These are phyloP conservation scores for Blomia tropicalis DNA, from an alignment of 2,888 invertebrate genomes.

Conservation along the genomic window DNA sequence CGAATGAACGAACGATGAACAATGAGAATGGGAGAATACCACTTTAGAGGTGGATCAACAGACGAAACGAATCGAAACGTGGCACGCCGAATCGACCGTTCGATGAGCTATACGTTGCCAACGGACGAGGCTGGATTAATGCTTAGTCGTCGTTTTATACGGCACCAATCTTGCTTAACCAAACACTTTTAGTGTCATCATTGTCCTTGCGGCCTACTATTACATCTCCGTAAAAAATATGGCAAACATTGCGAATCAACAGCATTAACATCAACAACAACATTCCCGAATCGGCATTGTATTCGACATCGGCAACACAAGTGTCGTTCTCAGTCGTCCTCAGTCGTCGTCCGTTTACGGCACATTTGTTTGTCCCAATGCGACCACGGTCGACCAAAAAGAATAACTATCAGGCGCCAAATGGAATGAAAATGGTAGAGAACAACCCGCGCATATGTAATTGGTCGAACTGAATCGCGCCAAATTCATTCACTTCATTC, in stretches of 20 bases:
- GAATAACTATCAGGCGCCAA: background rate
- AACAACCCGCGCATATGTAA: conserved; percentile 18
- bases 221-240: no score
- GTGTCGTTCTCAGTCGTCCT: no score
- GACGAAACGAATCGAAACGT: no score
- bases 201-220: background rate
- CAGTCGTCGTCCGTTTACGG: background rate
- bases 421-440: conserved; percentile 10
- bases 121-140: no score
- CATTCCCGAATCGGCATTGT: no score
- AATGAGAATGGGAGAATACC: no score
- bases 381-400: background rate
- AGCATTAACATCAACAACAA: no score
- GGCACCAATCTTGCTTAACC: background rate
- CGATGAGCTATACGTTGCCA: background rate
- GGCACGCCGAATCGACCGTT: background rate
- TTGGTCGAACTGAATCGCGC: background rate
- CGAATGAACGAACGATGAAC: no score
- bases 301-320: no score
- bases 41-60: no score
- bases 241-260: no score
- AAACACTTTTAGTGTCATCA: conserved; percentile 4
- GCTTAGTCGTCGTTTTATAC: background rate
- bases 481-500: no score
- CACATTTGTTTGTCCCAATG: conserved; percentile 9